Conservation (phyloP, 2,888 invertebrate genomes). For the Hoplodrina blanda region DNA sequence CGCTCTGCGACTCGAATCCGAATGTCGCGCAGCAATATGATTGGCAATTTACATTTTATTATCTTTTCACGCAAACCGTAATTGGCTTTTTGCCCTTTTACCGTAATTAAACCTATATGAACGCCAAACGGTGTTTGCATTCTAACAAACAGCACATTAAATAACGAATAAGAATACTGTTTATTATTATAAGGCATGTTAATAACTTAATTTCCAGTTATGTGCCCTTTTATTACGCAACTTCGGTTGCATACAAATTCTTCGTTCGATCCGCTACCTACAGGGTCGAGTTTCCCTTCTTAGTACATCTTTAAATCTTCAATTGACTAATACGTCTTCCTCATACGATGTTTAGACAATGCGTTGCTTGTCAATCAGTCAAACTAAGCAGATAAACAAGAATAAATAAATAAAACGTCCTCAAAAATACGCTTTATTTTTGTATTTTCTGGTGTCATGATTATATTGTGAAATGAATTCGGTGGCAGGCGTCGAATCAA, state of each 20-base stretch:
- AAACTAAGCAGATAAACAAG: neutral
- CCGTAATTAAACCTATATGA: constrained; percentile 61
- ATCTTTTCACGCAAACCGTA: constrained; percentile 65
- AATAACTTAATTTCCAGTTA: constrained; percentile 33
- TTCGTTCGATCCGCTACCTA: constrained; percentile 4
- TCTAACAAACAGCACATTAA: constrained; percentile 39
- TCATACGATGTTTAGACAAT: neutral
- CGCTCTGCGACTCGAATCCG: constrained; percentile 61
- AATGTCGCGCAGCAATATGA: constrained; percentile 68
- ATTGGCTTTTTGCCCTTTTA: constrained; percentile 67
- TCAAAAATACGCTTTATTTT: neutral
- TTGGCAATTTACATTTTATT: constrained; percentile 77
- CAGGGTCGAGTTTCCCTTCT: neutral
- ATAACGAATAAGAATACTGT: constrained; percentile 35
- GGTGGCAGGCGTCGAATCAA: constrained; percentile 16
- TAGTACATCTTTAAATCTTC: neutral
- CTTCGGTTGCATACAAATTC: constrained; percentile 22
- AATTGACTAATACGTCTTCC: neutral
- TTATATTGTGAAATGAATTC: constrained; percentile 1
- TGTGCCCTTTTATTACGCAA: neutral
- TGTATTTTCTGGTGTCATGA: neutral
- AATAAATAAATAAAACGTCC: no score
- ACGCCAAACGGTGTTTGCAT: constrained; percentile 21
- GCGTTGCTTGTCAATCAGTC: neutral
- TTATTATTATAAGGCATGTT: constrained; percentile 29